Evolutionary conservation across 2,113 vertebrate species (phyloP).

Genomic region (Perognathus longimembris): DNA sequence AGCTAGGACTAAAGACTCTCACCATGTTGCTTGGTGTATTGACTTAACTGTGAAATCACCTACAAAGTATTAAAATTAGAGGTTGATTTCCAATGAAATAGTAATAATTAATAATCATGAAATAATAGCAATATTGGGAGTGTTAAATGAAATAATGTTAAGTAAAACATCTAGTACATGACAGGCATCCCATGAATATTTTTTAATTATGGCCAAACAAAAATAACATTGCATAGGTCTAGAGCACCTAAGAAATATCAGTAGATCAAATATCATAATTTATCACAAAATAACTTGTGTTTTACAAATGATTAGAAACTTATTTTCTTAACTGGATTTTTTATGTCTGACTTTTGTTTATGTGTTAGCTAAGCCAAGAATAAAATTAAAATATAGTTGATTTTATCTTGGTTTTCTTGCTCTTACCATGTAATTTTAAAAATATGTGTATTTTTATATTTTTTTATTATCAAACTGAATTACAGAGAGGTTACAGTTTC

Average conservation of each 20-base stretch:
- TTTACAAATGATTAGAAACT: background rate
- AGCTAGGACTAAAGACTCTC: background rate
- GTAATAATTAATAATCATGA: background rate
- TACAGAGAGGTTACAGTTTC: no score
- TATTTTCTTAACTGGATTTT: background rate
- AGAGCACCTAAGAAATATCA: background rate
- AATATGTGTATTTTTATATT: background rate
- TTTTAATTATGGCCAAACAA: background rate
- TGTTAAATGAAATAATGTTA: conserved; percentile 17
- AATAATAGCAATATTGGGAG: background rate
- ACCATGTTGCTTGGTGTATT: background rate
- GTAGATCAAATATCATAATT: background rate
- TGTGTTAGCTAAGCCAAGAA: background rate
- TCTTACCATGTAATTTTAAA: conserved; percentile 41
- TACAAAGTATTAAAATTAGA: background rate
- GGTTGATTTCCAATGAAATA: background rate
- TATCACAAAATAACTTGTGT: background rate
- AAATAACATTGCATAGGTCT: background rate
- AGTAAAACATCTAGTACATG: background rate
- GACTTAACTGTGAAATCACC: background rate
- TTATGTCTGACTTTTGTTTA: background rate
- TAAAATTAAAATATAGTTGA: conserved; percentile 22
- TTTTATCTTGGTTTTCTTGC: background rate
- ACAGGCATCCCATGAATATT: background rate
- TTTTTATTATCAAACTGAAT: no score